Base-by-base conservation (phyloP, 1,140 invertebrate genomes). In the Ceratina australensis region DNA sequence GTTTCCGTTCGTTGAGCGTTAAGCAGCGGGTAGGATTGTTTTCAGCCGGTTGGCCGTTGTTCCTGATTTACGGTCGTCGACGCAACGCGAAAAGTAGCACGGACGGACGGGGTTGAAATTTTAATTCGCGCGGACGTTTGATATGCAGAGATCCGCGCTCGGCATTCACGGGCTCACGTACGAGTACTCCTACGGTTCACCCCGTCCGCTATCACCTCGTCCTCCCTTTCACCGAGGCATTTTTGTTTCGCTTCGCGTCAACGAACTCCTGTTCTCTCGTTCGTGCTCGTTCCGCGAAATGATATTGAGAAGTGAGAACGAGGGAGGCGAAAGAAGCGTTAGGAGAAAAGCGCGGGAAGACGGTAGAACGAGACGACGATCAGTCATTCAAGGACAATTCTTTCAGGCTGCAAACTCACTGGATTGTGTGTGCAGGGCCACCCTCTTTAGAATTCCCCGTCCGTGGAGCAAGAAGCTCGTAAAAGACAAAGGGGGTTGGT, bases 361-460 rank as follows among this genome's bases (percentile, higher is more conserved):
- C 18, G 66, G 72, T 57, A 68, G 78, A 61, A 79, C 52, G 78
- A 61, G 52, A 68, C 72, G 69, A 77, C 74, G 83, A 84, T 84
- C 77, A 74, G 83, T 84, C 80, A 82, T 84, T 84, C 75, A 87
- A 86, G 84, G 73, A 78, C 78, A 72, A 87, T 87, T 84, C 80
- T 88, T 86, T 89, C 82, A 84, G 82, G 84, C 85, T 86, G 80
- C 77, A 82, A 88, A 86, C 82, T 80, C 85, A 74, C 83, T 81
- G 86, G 88, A 90, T 88, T 88, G 88, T 90, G 84, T 89, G 88
- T 63, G 78, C 76, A 88, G 86, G 81, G 74, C 75, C 83, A 81
- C 78, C 79, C 87, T 90, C 83, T 89, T 90, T 89, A 89, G 87
- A 90, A 90, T 90, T 90, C 79, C 80, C 79, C 74, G 77, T 78